Percentiles rank a stretch among this genome's conserved stretches.
phyloP scores from a whole-genome alignment of 1,140 invertebrate genomes.

The Drosophila kanapiae region DNA sequence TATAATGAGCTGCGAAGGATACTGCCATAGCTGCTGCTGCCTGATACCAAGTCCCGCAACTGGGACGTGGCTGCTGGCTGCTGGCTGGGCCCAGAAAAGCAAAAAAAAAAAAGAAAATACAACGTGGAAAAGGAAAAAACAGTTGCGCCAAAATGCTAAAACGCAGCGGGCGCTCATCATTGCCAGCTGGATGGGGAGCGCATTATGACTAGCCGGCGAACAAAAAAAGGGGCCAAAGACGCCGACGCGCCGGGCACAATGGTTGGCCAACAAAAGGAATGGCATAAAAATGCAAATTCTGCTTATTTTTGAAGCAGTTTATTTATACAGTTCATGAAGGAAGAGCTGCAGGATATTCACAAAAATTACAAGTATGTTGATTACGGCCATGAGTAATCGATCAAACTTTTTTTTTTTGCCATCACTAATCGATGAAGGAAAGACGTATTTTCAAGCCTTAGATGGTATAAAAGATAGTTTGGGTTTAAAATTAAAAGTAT shows the following conservation, averaged over 20 bases:
- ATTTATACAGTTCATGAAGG: slow-evolving; percentile 27
- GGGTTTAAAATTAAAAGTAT: too few species aligned
- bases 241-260: slow-evolving; percentile 25
- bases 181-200: slow-evolving; percentile 33
- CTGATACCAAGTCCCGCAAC: slow-evolving; percentile 56
- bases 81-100: slow-evolving; percentile 7
- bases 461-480: neutral
- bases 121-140: slow-evolving; percentile 32
- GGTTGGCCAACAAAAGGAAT: slow-evolving; percentile 28
- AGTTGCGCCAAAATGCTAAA: slow-evolving; percentile 74
- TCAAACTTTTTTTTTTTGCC: neutral
- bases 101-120: neutral
- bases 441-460: neutral
- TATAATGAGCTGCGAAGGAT: slow-evolving; percentile 72
- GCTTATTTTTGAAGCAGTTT: slow-evolving; percentile 35
- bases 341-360: slow-evolving; percentile 1
- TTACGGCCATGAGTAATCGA: slow-evolving; percentile 14
- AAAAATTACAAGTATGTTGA: slow-evolving; percentile 16
- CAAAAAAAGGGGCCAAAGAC: slow-evolving; percentile 6
- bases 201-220: slow-evolving; percentile 21
- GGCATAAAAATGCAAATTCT: slow-evolving; percentile 44
- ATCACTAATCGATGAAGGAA: neutral
- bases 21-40: slow-evolving; percentile 25
- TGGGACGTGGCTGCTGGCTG: slow-evolving; percentile 58
- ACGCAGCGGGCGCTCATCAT: slow-evolving; percentile 71